A percentile compares a stretch with the other conserved stretches of the same genome.
Evolutionary conservation across 2,797 vertebrate species (phyloP).

Genomic region (Sebastes elongatus): DNA sequence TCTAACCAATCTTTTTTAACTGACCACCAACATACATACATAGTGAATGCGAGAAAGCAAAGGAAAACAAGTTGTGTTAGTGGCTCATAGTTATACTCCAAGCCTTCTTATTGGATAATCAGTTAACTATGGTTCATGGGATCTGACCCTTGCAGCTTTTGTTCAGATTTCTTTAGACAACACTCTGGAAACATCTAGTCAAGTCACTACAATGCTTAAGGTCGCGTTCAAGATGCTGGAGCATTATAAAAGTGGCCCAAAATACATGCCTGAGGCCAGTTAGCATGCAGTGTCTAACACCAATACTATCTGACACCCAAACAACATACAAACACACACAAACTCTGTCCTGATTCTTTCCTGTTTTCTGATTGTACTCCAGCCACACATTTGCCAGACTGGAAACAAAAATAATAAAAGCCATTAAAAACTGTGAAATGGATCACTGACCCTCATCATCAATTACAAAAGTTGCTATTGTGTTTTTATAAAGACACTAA

Average conservation of each 20-base stretch:
- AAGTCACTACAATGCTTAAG: slow-evolving; percentile 1
- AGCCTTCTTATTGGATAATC: not conserved
- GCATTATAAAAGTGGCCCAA: slow-evolving; percentile 9
- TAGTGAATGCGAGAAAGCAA: not conserved
- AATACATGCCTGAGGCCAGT: slow-evolving; percentile 24
- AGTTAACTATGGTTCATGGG: not conserved
- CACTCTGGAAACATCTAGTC: not conserved
- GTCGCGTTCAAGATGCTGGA: slow-evolving; percentile 15
- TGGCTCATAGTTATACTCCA: not conserved
- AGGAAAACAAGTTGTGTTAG: not conserved
- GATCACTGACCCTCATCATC: slow-evolving; percentile 33
- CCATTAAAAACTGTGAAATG: slow-evolving; percentile 4
- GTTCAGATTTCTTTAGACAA: not conserved
- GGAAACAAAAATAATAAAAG: not conserved
- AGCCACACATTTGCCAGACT: slow-evolving; percentile 12
- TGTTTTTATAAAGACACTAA: not conserved
- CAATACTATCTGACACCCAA: slow-evolving; percentile 17
- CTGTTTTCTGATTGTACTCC: not conserved
- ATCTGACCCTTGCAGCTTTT: not conserved
- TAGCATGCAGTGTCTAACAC: slow-evolving; percentile 2
- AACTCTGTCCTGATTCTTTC: slow-evolving; percentile 8
- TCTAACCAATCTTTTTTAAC: not conserved
- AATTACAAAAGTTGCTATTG: slow-evolving; percentile 26
- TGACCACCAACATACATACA: not conserved
- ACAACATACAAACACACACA: slow-evolving; percentile 24